Base-by-base conservation (phyloP, 2,113 vertebrate genomes). In the Patagioenas fasciata region DNA sequence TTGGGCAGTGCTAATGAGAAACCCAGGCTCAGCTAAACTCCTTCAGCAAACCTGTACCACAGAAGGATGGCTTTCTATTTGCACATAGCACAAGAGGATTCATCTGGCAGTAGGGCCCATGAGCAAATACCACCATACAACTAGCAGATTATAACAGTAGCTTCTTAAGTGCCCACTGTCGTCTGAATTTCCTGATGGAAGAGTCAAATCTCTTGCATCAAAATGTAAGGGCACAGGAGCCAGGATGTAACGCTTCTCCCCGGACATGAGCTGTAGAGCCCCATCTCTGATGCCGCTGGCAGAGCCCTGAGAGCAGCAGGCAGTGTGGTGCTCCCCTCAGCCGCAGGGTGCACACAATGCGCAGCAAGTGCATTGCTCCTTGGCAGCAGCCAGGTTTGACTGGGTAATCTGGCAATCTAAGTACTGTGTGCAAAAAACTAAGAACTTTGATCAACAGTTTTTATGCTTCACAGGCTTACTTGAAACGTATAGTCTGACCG, bases 231-330 rank as follows among this genome's bases (percentile, higher is more conserved):
- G 12, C 28, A 51, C 3, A 4, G 64, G 56, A 71, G 51, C 50
- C n/a, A 32, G 53, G 50, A 38, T 26, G 15, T 28, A 25, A 47
- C 61, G 8, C 32, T 28, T 80, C 36, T 61, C 24, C 9, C 2
- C 4, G 1, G 17, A 12, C 2, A 1, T 34, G 28, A 26, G 12
- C 44, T n/a, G 1, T 17, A 61, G 58, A 64, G 53, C 40, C n/a
- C 24, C 24, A 9, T 72, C 38, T 54, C 53, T 28, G 80, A 21
- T 62, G n/a, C 61, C 28, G 16, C 26, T 17, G 36, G 5, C 17
- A 19, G 44, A 73, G 40, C 51, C 74, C 1, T 0, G 53, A 25
- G 50, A 84, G 40, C 89, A 48, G 34, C 29, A 51, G 53, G 40
- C 38, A 58, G 56, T 8, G 1, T 31, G 13, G 28, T 29, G 7